Evolutionary conservation across 1,140 invertebrate genomes (phyloP).

Genomic region (Drosophila eugracilis): DNA sequence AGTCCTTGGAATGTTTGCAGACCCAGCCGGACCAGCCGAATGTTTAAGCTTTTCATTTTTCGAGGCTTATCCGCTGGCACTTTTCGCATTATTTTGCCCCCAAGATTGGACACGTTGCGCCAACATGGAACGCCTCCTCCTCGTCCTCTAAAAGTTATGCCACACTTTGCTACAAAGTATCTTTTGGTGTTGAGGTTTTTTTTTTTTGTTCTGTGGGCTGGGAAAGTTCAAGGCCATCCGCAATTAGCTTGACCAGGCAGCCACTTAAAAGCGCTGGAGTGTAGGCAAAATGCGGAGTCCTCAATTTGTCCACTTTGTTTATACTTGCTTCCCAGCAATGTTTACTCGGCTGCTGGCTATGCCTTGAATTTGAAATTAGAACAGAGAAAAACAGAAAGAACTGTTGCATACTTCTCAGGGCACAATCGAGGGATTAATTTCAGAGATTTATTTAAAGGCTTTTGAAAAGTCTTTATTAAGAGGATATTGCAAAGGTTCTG

Average conservation of each 20-base stretch:
- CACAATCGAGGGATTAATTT: conserved; percentile 12
- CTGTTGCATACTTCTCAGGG: conserved; percentile 31
- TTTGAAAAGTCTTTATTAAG: conserved; percentile 13
- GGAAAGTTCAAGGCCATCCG: conserved; percentile 66
- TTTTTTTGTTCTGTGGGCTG: conserved; percentile 10
- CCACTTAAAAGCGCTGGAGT: conserved; percentile 23
- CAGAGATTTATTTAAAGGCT: conserved; percentile 7
- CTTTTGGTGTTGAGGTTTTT: conserved; percentile 15
- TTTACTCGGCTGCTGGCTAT: conserved; percentile 51
- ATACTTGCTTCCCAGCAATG: conserved; percentile 37
- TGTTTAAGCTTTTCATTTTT: conserved; percentile 41
- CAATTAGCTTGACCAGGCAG: conserved; percentile 46
- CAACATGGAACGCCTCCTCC: conserved; percentile 12
- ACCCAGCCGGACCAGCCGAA: conserved; percentile 29
- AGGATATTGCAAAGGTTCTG: not conserved
- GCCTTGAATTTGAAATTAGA: conserved; percentile 39
- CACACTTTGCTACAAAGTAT: conserved; percentile 24
- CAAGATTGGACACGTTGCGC: conserved; percentile 55
- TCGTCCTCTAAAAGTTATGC: conserved; percentile 44
- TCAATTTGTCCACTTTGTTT: conserved; percentile 42
- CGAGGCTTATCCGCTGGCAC: conserved; percentile 41
- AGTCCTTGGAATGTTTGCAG: conserved; percentile 56
- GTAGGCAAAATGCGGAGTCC: conserved; percentile 20
- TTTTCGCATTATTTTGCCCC: conserved; percentile 32
- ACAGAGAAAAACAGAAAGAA: conserved; percentile 11